Evolutionary conservation across 2,113 vertebrate genomes (phyloP), one percentile per base, ranked within the genome.

Genomic region (Corynorhinus townsendii): DNA sequence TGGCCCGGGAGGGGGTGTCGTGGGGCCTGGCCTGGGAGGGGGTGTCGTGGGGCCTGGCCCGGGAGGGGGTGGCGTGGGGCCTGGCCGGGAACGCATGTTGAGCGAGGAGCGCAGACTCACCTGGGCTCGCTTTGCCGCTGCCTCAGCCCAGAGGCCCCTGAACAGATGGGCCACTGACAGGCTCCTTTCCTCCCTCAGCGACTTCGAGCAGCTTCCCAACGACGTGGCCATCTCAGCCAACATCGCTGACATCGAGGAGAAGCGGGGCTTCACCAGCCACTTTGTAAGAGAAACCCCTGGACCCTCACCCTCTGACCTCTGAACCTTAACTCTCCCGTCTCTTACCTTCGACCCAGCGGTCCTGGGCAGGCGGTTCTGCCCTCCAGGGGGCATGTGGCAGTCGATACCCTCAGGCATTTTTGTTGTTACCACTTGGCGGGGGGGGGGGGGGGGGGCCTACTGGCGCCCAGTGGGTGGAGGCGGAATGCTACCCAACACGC

Each of bases 161-260:
- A 7, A 4, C 38, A 1, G 24, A 0, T 11, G 4, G 83, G 64
- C 40, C 3, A 5, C 4, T 88, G 11, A 92, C 35, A 24, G 2
- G 1, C 88, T 75, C 62, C 52, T 96, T 91, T 72, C 22, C 81
- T 88, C 45, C 35, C 45, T 43, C 97, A 99, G 98, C 85, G 99
- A 99, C 97, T 99, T 99, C 69, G 99, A 99, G 38, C 99, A 99
- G 97, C 99, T 99, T 71, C 99, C 99, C 0, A 98, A 99, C 35
- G 98, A 99, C 17, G 97, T 99, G 30, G 98, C 99, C 0, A 38
- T 99, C 96, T 99, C 98, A 1, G 99, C 99, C 93, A 99, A 99
- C 95, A 99, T 99, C 28, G 99, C 99, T 4, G 99, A 99, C 82
- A 97, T 98, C 3, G 99, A 99, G 93, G 99, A 99, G 97, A 99